Evolutionary conservation across 2,888 invertebrate genomes (phyloP).

Genomic region (Carcina quercana): DNA sequence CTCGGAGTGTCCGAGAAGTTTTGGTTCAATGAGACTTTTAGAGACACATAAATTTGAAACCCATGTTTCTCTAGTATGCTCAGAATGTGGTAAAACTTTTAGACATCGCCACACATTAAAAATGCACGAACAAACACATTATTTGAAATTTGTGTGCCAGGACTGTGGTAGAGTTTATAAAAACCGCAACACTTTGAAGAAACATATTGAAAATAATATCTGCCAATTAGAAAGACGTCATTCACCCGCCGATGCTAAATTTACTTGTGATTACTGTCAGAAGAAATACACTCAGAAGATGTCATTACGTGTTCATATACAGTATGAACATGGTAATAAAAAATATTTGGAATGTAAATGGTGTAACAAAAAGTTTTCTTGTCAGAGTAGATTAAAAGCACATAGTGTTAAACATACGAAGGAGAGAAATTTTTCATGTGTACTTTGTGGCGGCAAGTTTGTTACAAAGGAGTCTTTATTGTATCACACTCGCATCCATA

Average conservation of each 20-base stretch:
- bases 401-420: conserved; percentile 57
- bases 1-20: conserved; percentile 33
- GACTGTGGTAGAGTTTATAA: conserved; percentile 53
- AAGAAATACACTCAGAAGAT: conserved; percentile 58
- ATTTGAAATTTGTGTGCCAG: conserved; percentile 38
- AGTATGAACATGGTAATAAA: conserved; percentile 54
- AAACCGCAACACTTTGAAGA: conserved; percentile 42
- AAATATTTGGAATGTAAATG: conserved; percentile 52
- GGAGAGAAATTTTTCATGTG: conserved; percentile 48
- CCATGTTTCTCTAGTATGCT: conserved; percentile 38
- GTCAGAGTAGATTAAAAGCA: conserved; percentile 49
- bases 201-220: conserved; percentile 42
- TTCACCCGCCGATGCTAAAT: conserved; percentile 39
- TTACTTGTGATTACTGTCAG: conserved; percentile 53
- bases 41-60: conserved; percentile 34
- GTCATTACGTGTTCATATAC: conserved; percentile 53
- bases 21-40: conserved; percentile 30
- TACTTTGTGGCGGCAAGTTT: conserved; percentile 44
- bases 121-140: conserved; percentile 44
- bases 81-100: conserved; percentile 47
- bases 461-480: conserved; percentile 53
- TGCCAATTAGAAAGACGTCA: conserved; percentile 41
- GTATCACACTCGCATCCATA: conserved; percentile 57
- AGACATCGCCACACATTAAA: conserved; percentile 36
- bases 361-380: conserved; percentile 57